Conservation (phyloP, 2,113 vertebrate genomes). For the Dipodomys spectabilis region DNA sequence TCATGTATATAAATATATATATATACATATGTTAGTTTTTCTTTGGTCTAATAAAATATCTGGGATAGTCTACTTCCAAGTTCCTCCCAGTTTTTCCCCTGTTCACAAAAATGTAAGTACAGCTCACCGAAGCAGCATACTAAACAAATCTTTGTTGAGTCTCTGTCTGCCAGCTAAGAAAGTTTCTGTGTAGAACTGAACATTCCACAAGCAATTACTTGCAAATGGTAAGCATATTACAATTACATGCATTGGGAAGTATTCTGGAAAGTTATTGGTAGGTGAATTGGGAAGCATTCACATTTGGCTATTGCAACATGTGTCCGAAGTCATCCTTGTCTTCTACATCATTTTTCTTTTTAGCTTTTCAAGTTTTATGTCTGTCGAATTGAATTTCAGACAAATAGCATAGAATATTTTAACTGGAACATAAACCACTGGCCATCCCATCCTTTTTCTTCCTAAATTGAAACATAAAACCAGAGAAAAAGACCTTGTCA, state of each 20-base stretch:
- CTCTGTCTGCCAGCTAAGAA: background rate
- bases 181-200: background rate
- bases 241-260: background rate
- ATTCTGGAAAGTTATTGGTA: too few species aligned
- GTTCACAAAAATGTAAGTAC: background rate
- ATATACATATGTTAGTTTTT: background rate
- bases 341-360: background rate
- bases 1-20: too few species aligned
- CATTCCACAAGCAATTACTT: background rate
- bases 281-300: background rate
- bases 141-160: background rate
- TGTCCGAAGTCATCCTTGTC: background rate
- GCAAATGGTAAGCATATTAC: background rate
- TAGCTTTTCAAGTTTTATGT: background rate
- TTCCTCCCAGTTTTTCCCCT: background rate
- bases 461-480: conserved; percentile 27
- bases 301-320: background rate
- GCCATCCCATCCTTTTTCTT: background rate
- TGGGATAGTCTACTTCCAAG: background rate
- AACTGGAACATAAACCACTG: background rate
- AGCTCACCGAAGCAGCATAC: background rate
- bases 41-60: background rate
- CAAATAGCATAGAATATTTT: background rate
- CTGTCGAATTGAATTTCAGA: background rate
- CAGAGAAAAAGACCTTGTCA: background rate